Base-by-base conservation (phyloP, 37 sponge, comb jelly and placozoan species). In the Halichondria panicea region DNA sequence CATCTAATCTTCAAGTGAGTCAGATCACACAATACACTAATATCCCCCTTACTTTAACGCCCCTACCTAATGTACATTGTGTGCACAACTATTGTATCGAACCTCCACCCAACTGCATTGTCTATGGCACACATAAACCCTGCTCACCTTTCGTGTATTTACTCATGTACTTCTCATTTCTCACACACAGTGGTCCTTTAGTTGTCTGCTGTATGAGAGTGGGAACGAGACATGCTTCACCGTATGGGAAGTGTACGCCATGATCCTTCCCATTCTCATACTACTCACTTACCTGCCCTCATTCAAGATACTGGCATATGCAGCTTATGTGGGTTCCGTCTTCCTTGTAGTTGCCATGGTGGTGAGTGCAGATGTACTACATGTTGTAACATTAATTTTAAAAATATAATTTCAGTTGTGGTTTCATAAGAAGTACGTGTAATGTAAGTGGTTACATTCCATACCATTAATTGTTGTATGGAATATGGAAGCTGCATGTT, bases 201-300 rank as follows among this genome's bases (percentile, higher is more conserved):
- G 45, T 40, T 89, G 85, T 63, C 41, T 84, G 38, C 42, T 74
- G 1, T 36, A 63, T 24, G 22, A 46, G 3, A 39, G 28, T 31
- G 9, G 32, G 33, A 15, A 27, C 36, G 32, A 40, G 9, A 36
- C 71, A 7, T 73, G 79, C 54, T 77, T 89, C 76, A 54, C 76
- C 13, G 56, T 68, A 13, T 84, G 63, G 63, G 85, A 84, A 45
- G 59, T 87, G 28, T 92, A 92, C 33, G 88, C 88, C 63, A 81
- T 86, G 38, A 54, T 91, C 36, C 70, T 91, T 15, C 92, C 92
- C 65, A 74, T 84, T 48, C 87, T 88, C 34, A 88, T 91, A 13
- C 76, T 82, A 28, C 83, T 88, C 48, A 88, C 86, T 66, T 86
- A 72, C 71, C 79, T 83, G 18, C 96, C 96, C 56, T 88, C 96